phyloP scores from a whole-genome alignment of 2,888 invertebrate genomes.

The Graphium colonna region DNA sequence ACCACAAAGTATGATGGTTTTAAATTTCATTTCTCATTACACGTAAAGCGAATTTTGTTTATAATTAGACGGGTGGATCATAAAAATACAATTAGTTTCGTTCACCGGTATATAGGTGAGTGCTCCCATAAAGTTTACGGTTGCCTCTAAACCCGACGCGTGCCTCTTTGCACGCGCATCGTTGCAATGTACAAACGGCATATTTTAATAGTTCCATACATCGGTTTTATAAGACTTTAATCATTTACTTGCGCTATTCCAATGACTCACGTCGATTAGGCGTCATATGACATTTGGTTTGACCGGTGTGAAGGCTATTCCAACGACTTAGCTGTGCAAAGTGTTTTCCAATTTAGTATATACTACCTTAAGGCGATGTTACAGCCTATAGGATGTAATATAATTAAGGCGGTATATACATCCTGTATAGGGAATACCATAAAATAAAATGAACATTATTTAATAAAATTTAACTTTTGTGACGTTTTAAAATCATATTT shows the following conservation, averaged over 20 bases:
- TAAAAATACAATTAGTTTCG: neutral
- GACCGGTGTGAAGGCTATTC: too few relatives aligned
- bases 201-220: slow-evolving; percentile 13
- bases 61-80: neutral
- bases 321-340: neutral
- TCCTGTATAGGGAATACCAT: too few relatives aligned
- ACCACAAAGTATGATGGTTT: neutral
- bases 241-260: neutral
- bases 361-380: too few relatives aligned
- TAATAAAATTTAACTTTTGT: too few relatives aligned
- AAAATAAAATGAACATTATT: too few relatives aligned
- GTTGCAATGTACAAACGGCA: neutral
- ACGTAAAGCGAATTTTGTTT: too few relatives aligned
- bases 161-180: too few relatives aligned
- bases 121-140: slow-evolving; percentile 13
- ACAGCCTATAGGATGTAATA: too few relatives aligned
- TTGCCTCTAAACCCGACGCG: neutral
- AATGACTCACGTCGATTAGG: neutral
- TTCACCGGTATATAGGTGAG: slow-evolving; percentile 12
- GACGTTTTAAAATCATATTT: too few relatives aligned
- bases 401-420: too few relatives aligned
- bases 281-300: neutral
- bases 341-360: too few relatives aligned
- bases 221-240: slow-evolving; percentile 9
- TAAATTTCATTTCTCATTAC: neutral